phyloP scores from a whole-genome alignment of 2,113 vertebrate genomes.

The Electrona antarctica region DNA sequence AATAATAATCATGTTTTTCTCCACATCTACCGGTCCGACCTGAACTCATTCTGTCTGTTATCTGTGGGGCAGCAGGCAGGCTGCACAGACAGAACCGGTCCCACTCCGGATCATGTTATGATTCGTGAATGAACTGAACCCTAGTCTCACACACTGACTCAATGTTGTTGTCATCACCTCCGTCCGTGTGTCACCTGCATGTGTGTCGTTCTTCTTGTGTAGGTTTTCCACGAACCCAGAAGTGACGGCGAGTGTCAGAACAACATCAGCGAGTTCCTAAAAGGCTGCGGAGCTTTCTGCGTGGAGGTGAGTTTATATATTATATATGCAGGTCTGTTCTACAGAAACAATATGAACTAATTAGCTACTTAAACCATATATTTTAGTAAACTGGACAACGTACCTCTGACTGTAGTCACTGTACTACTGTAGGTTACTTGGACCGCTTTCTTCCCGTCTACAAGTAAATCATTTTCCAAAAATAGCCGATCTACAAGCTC shows the following conservation, averaged over 20 bases:
- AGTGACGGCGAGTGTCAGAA: constrained; percentile 87
- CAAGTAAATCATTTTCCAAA: not conserved
- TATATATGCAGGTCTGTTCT: too few species aligned
- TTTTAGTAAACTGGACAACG: not conserved
- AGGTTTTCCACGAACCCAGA: constrained; percentile 89
- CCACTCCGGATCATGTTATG: not conserved
- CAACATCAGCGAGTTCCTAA: constrained; percentile 91
- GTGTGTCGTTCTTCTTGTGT: not conserved
- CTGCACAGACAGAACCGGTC: not conserved
- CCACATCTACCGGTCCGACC: not conserved
- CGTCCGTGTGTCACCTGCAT: too few species aligned
- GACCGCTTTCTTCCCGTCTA: too few species aligned
- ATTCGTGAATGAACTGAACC: too few species aligned
- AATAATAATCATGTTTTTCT: constrained; percentile 4
- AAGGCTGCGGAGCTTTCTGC: constrained; percentile 85
- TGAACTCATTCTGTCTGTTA: not conserved
- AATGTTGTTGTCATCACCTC: not conserved
- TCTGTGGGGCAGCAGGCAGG: too few species aligned
- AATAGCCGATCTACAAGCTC: not conserved
- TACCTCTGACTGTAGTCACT: not conserved
- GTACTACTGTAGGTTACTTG: not conserved
- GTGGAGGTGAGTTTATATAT: constrained; percentile 86
- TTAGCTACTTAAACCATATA: too few species aligned
- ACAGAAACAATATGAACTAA: too few species aligned
- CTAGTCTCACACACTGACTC: too few species aligned